Evolutionary conservation across 2,888 invertebrate genomes (phyloP).

Genomic region (Colostygia pectinataria): DNA sequence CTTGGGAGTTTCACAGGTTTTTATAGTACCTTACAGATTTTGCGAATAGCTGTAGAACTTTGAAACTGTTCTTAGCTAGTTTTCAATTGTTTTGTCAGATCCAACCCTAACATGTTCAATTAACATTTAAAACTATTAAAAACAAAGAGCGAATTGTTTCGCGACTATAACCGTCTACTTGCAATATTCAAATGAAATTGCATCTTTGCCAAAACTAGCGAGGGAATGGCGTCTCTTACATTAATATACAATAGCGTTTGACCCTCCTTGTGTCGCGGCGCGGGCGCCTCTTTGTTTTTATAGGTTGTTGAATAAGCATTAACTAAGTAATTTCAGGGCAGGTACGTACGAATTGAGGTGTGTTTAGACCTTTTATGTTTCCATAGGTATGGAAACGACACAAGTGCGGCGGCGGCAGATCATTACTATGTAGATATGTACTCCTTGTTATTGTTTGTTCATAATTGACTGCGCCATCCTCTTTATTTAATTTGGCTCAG

Average conservation of each 20-base stretch:
- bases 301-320: conserved; percentile 76
- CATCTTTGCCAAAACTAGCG: conserved; percentile 83
- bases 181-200: conserved; percentile 83
- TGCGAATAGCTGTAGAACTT: too few species aligned
- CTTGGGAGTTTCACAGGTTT: too few species aligned
- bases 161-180: conserved; percentile 71
- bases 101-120: conserved; percentile 13
- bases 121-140: conserved; percentile 29
- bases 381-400: conserved; percentile 41
- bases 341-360: conserved; percentile 60
- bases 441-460: conserved; percentile 12
- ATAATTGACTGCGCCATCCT: background rate
- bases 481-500: background rate
- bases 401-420: conserved; percentile 36
- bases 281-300: conserved; percentile 75
- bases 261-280: conserved; percentile 69
- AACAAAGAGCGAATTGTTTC: conserved; percentile 56
- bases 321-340: conserved; percentile 64
- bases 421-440: conserved; percentile 25
- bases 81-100: background rate
- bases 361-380: conserved; percentile 53
- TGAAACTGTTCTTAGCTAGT: too few species aligned
- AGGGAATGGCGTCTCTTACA: conserved; percentile 74
- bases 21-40: too few species aligned
- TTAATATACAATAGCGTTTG: conserved; percentile 80